Percentiles rank a stretch among this genome's conserved stretches.
These are phyloP conservation scores for Sebastes itinus DNA, from an alignment of 2,797 vertebrate species.

Conservation along the genomic window DNA sequence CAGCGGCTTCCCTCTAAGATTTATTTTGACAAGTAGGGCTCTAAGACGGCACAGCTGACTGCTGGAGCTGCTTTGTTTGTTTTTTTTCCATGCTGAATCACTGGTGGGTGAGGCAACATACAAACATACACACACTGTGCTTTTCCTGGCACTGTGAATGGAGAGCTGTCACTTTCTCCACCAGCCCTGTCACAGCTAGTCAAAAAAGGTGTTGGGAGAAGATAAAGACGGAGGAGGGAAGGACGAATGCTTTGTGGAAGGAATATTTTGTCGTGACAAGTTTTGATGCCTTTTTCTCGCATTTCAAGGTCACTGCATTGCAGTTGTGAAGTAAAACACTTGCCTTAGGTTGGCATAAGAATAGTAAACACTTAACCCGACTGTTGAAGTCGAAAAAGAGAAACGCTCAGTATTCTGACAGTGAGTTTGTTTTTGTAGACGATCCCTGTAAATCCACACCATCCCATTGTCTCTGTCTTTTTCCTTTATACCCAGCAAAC, in stretches of 20 bases:
- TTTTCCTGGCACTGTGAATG: slow-evolving; percentile 23
- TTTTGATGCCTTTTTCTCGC: slow-evolving; percentile 25
- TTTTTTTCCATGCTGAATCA: slow-evolving; percentile 23
- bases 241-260: slow-evolving; percentile 18
- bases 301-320: slow-evolving; percentile 53
- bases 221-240: slow-evolving; percentile 25
- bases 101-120: slow-evolving; percentile 13
- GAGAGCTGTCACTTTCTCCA: slow-evolving; percentile 35
- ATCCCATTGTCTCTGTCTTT: slow-evolving; percentile 4
- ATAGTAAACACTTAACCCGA: slow-evolving; percentile 24
- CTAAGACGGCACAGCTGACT: slow-evolving; percentile 28
- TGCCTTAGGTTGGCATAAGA: slow-evolving; percentile 1
- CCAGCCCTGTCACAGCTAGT: slow-evolving; percentile 15
- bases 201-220: slow-evolving; percentile 22
- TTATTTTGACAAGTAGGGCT: slow-evolving; percentile 45
- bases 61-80: slow-evolving; percentile 4
- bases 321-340: slow-evolving; percentile 4
- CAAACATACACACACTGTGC: slow-evolving; percentile 20
- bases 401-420: slow-evolving; percentile 24
- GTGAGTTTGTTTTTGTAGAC: slow-evolving; percentile 15
- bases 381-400: not conserved
- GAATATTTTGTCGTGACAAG: slow-evolving; percentile 29
- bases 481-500: slow-evolving; percentile 30
- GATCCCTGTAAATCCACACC: slow-evolving; percentile 27
- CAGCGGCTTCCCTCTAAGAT: slow-evolving; percentile 20